Base-by-base conservation (phyloP, 2,797 vertebrate genomes). In the Hydrolagus colliei region DNA sequence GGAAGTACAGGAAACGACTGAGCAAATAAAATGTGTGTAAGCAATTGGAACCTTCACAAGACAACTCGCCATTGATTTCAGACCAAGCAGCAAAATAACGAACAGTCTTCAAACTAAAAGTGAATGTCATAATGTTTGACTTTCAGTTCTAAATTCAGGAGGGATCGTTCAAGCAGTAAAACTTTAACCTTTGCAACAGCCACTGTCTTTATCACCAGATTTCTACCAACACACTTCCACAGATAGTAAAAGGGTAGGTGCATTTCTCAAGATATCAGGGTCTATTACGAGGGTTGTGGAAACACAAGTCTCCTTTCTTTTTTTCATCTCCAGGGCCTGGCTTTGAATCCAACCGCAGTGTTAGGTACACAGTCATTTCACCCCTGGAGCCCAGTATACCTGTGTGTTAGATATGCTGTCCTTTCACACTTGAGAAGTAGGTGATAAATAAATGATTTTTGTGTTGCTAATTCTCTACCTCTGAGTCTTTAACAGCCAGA, bases 1-100 rank as follows among this genome's bases (percentile, higher is more conserved):
- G 71, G 71, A 72, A 72, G 18, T 18, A 72, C 71, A 20, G 13
- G 77, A 59, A 79, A 79, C 77, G 62, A 79, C 61, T 79, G n/a
- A 79, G 77, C 77, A 65, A 79, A 7, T 79, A 65, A 63, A 79
- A 79, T 65, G 67, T 35, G 22, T 2, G 10, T 80, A 14, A 16
- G 32, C 61, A 80, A 80, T 18, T 32, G 61, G 22, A 65, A 63
- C 27, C 11, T 65, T 79, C 35, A 80, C 22, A 61, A 80, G 62
- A 32, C 7, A 78, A 20, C 20, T 78, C 59, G 41, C 3, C 6
- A 22, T n/a, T 78, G 52, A 62, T 32, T 80, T 32, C 9, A 27
- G 22, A 61, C 32, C 59, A 80, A 22, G 6, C 32, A 27, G 13
- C 63, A 80, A 80, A 80, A 16, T 41, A 65, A 80, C 8, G 6